Conservation (phyloP, 2,797 vertebrate genomes). For the Discoglossus pictus region DNA sequence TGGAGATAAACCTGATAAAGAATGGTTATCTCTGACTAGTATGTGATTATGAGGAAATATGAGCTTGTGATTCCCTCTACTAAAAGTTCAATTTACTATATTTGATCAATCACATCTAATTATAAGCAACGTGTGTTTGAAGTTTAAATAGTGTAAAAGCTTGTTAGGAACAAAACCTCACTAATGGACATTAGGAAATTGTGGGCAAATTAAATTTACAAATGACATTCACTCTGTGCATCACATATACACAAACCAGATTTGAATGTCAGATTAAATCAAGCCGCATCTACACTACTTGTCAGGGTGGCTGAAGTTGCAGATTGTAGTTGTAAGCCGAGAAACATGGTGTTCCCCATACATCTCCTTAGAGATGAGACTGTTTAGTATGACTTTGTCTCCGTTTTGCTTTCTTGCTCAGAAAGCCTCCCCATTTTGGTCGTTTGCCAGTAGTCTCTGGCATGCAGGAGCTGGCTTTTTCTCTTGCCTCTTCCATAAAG, state of each 20-base stretch:
- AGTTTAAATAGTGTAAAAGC: conserved; percentile 37
- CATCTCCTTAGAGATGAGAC: background rate
- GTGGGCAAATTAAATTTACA: conserved; percentile 34
- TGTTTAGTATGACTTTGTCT: conserved; percentile 7
- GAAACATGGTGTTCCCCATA: conserved; percentile 24
- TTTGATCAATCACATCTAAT: conserved; percentile 44
- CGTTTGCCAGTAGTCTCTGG: conserved; percentile 28
- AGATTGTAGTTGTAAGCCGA: conserved; percentile 9
- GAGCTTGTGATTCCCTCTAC: background rate
- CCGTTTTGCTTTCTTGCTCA: background rate
- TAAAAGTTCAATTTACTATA: conserved; percentile 36
- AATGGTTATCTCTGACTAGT: conserved; percentile 26
- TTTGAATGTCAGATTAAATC: conserved; percentile 31
- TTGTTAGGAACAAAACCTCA: conserved; percentile 12
- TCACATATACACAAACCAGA: conserved; percentile 28
- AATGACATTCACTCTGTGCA: conserved; percentile 29
- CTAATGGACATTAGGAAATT: conserved; percentile 39
- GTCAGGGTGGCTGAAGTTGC: background rate
- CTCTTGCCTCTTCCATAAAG: conserved; percentile 30
- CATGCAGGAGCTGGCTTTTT: conserved; percentile 23
- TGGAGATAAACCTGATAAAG: conserved; percentile 14
- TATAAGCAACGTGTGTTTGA: conserved; percentile 34
- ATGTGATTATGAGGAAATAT: conserved; percentile 40
- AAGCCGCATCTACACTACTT: background rate
- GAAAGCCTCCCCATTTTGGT: conserved; percentile 39